These are phyloP conservation scores for Hedychridium roseum DNA, from an alignment of 2,888 invertebrate species.

Conservation along the genomic window DNA sequence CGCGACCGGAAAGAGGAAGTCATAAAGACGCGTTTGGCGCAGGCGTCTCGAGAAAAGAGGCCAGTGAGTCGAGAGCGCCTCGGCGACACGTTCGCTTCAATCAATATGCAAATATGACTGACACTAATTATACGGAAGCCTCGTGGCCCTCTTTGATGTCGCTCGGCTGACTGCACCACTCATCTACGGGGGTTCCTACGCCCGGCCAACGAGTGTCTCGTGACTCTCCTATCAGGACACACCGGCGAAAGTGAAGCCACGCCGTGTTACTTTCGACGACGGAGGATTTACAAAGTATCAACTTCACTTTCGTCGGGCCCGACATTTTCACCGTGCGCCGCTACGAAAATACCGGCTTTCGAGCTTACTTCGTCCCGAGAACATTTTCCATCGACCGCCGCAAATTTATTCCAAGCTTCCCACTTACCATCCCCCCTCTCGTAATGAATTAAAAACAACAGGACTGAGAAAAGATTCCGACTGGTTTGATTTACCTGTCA, in stretches of 20 bases:
- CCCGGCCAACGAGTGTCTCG: constrained; percentile 24
- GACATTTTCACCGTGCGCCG: too few species aligned
- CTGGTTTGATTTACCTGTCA: too few species aligned
- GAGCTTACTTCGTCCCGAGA: too few species aligned
- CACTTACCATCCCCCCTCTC: too few species aligned
- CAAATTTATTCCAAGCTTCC: too few species aligned
- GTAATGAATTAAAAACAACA: too few species aligned
- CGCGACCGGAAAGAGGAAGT: constrained; percentile 6
- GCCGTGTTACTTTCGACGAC: constrained; percentile 38
- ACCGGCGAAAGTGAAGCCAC: constrained; percentile 37
- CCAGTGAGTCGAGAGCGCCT: constrained; percentile 50
- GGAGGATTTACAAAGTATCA: constrained; percentile 39
- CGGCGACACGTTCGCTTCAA: constrained; percentile 54
- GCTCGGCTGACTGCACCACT: constrained; percentile 42
- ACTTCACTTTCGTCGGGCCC: constrained; percentile 42
- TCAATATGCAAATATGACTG: constrained; percentile 63
- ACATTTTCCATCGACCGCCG: too few species aligned
- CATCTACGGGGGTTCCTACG: constrained; percentile 23
- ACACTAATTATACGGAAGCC: constrained; percentile 63
- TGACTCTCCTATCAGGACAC: constrained; percentile 36
- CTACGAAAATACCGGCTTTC: too few species aligned
- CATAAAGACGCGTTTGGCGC: constrained; percentile 23
- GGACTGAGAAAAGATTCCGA: too few species aligned
- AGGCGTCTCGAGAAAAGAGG: constrained; percentile 44
- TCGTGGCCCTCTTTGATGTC: constrained; percentile 59